These are phyloP conservation scores for Mionectes macconnelli DNA, from an alignment of 2,113 vertebrate genomes.

Conservation along the genomic window DNA sequence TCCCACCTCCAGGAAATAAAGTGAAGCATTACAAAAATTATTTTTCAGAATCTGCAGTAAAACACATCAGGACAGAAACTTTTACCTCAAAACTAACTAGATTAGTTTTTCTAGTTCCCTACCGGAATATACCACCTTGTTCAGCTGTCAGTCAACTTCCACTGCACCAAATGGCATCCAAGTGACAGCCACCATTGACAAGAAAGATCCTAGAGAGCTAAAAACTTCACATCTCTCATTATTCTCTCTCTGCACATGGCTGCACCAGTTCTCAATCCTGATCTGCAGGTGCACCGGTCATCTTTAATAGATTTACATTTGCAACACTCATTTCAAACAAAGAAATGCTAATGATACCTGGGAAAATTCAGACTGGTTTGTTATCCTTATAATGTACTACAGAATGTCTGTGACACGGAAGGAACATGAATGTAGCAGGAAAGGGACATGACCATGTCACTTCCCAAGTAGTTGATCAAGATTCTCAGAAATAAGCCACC, in stretches of 20 bases:
- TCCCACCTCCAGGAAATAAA: background rate
- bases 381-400: background rate
- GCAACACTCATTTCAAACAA: background rate
- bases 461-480: background rate
- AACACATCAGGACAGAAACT: background rate
- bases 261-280: background rate
- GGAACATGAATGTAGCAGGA: background rate
- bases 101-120: background rate
- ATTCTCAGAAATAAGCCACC: background rate
- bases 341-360: background rate
- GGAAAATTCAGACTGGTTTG: background rate
- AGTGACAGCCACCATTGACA: background rate
- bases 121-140: background rate
- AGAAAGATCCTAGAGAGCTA: background rate
- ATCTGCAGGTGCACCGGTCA: background rate
- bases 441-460: background rate
- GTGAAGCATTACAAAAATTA: background rate
- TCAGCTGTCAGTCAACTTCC: background rate
- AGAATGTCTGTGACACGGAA: background rate
- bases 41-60: background rate
- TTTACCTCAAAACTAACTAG: background rate
- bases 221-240: background rate
- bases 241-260: background rate
- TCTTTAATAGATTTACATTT: background rate
- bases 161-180: background rate